Evolutionary conservation across 2,797 vertebrate genomes (phyloP).

Genomic region (Sebastes nivosus): DNA sequence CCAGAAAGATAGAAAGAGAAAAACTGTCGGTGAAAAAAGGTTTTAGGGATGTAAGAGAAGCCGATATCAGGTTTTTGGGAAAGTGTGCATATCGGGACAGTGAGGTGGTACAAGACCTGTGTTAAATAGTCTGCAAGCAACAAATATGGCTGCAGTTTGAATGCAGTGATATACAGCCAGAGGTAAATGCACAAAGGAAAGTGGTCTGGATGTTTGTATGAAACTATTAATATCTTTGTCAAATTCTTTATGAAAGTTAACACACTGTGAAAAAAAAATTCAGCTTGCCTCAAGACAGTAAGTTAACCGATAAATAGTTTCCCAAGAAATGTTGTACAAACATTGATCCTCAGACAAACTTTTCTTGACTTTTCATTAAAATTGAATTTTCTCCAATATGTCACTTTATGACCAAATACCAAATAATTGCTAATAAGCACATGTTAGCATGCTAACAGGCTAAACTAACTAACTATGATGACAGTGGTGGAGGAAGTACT

Average conservation of each 20-base stretch:
- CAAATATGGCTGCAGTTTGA: neutral
- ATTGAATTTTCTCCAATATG: neutral
- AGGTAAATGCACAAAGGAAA: neutral
- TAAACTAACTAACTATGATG: too few relatives aligned
- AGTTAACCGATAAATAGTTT: neutral
- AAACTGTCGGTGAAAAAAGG: neutral
- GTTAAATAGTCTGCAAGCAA: neutral
- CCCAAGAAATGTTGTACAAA: neutral
- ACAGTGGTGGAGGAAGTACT: too few relatives aligned
- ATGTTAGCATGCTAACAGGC: neutral
- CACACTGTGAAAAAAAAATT: neutral
- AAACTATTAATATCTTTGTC: neutral
- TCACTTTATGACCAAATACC: neutral
- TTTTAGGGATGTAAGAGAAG: neutral
- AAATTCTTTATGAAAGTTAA: neutral
- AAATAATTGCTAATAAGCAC: neutral
- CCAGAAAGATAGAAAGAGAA: neutral
- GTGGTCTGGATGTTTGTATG: neutral
- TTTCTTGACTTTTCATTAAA: neutral
- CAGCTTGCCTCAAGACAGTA: too few relatives aligned
- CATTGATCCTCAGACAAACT: neutral
- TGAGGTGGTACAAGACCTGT: neutral
- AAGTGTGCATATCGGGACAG: neutral
- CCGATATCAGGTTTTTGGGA: neutral
- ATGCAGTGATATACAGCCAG: too few relatives aligned